Evolutionary conservation across 2,888 invertebrate genomes (phyloP), one percentile per base, ranked within the genome.

Genomic region (Athalia rosae): DNA sequence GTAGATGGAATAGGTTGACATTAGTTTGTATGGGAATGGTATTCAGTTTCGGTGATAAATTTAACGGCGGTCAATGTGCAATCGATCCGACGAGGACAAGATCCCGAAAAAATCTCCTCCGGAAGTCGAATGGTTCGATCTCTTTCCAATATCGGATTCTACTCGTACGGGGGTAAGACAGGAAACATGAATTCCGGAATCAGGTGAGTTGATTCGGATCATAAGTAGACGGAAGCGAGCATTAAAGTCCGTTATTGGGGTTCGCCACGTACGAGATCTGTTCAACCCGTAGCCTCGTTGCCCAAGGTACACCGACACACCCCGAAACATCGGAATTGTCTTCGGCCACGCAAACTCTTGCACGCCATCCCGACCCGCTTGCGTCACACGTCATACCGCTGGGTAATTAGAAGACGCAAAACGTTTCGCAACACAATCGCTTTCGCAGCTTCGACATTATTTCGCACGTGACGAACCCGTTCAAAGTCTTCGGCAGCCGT

Each of bases 261-360:
- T 45, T 9, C 28, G 41, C 28, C 28, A 47, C 48, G 73, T 69
- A 58, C 73, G 11, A 50, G 61, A 61, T 50, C 48, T 28, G 48
- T 61, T 41, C 45, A 15, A 48, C 61, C 15, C 73, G 61, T 74
- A 48, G 48, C 61, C 61, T 7, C 9, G 73, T 74, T 74, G 13
- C 8, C 43, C 47, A 3, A 13, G 61, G 74, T 74, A 74, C 28
- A 28, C 48, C 9, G 48, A 74, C 61, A 41, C 61, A 74, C 73
- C 73, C 73, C n/a, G 61, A 74, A 58, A 48, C 11, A 28, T 47
- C 61, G 11, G 11, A 61, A 74, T 74, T 74, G 48, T 61, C 8
- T 61, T 28, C 43, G 48, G 73, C 58, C 73, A 74, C 73, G 73
- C 73, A 47, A 71, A 50, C 11, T 62, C 50, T 11, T 7, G 48